Conservation (phyloP, 2,113 vertebrate genomes). For the Pituophis catenifer region DNA sequence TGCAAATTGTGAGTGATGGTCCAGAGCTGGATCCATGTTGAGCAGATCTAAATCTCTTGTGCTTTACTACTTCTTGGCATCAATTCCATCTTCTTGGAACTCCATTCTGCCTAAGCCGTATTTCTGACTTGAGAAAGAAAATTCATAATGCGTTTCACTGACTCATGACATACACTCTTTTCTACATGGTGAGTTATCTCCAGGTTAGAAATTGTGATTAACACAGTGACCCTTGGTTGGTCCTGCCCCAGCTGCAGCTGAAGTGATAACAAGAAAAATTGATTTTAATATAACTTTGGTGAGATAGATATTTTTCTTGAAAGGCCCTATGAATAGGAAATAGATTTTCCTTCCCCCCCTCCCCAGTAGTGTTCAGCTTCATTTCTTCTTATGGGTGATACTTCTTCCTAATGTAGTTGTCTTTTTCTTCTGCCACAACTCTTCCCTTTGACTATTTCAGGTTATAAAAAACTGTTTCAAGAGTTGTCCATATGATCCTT, state of each 20-base stretch:
- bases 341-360: neutral
- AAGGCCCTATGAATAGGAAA: neutral
- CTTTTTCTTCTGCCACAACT: neutral
- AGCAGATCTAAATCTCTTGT: neutral
- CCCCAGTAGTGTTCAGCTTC: neutral
- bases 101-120: neutral
- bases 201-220: neutral
- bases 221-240: neutral
- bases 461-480: neutral
- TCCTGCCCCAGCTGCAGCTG: neutral
- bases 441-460: neutral
- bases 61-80: neutral
- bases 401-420: neutral
- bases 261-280: neutral
- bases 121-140: neutral
- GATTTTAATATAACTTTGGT: neutral
- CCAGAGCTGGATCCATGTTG: neutral
- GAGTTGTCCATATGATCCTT: neutral
- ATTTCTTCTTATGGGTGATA: neutral
- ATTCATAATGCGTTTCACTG: neutral
- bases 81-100: neutral
- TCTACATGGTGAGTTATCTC: neutral
- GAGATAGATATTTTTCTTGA: neutral
- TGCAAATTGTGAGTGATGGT: neutral
- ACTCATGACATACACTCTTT: neutral